Percentiles rank a stretch among this genome's conserved stretches.
Evolutionary conservation across 1,140 invertebrate genomes (phyloP).

Genomic region (Hirudo medicinalis): DNA sequence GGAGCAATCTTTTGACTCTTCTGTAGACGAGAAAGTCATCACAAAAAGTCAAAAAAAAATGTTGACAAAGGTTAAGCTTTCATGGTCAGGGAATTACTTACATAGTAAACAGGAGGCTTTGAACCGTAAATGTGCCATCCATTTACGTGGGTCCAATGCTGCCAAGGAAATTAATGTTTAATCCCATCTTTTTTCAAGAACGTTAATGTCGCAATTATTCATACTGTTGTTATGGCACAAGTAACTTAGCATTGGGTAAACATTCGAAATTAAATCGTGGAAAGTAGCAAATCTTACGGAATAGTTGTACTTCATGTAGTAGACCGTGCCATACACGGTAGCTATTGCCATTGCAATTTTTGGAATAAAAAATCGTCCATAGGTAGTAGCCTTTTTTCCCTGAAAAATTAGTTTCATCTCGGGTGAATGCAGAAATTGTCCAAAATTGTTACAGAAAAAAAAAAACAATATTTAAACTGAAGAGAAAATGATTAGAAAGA

Average conservation of each 20-base stretch:
- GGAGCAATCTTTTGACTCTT: neutral
- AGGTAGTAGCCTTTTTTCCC: neutral
- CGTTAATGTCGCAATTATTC: neutral
- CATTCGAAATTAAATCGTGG: neutral
- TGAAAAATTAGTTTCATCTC: neutral
- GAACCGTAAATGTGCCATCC: neutral
- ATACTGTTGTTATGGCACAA: neutral
- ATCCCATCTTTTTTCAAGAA: neutral
- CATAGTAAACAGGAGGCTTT: neutral
- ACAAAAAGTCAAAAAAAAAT: neutral
- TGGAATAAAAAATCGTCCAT: slow-evolving; percentile 14
- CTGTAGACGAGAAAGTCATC: neutral
- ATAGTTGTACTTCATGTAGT: slow-evolving; percentile 15
- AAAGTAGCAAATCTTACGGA: neutral
- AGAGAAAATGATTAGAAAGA: neutral
- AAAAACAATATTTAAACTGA: neutral
- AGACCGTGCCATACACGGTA: neutral
- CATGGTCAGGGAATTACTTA: neutral
- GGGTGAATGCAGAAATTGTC: neutral
- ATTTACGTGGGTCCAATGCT: neutral
- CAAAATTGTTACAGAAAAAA: neutral
- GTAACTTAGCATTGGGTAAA: neutral
- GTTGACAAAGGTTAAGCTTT: neutral
- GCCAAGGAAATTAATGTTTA: neutral
- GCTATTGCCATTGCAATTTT: neutral